Evolutionary conservation across 2,797 vertebrate genomes (phyloP), one percentile per base, ranked within the genome.

Genomic region (Buphagus erythrorhynchus): DNA sequence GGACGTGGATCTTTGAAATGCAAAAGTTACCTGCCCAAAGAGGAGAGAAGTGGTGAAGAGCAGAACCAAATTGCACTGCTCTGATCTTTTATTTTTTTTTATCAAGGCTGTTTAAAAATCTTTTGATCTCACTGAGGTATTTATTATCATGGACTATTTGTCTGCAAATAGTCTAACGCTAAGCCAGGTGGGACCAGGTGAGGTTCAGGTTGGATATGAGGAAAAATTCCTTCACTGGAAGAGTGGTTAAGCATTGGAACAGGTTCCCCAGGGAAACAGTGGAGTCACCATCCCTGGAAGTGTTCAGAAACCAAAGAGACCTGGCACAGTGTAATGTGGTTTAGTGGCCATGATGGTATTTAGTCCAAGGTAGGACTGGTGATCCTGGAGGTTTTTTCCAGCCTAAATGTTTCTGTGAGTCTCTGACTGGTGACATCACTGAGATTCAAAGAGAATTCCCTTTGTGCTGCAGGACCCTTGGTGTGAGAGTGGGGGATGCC

Each of bases 61-160:
- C 29, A 33, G 38, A 38, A 66, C 78, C 92, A 42, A 62, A 91
- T 80, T n/a, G 25, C 48, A 9, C 84, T 66, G 77, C 91, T 66
- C 74, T 67, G 51, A 21, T 14, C 6, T 83, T 84, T 68, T 75
- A 8, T 40, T 65, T 49, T 72, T 52, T 74, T 65, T 69, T 43
- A 77, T 93, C 79, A 92, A 96, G 86, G 71, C 76, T 55, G 45
- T 88, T 93, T 66, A 63, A 91, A 66, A 80, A 48, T 78, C 78
- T 95, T 97, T 96, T 96, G 92, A 96, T 96, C 89, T 90, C 82
- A 3, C 21, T 1, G 8, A 61, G 55, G 46, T 90, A 82, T 95
- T 97, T 97, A 84, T 97, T 92, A 76, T 79, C 72, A 3, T 15
- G 81, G 68, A 29, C 74, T 92, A 45, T 95, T 97, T 93, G 86